Base-by-base conservation (phyloP, 2,797 vertebrate species). In the Neomorphus geoffroyi region DNA sequence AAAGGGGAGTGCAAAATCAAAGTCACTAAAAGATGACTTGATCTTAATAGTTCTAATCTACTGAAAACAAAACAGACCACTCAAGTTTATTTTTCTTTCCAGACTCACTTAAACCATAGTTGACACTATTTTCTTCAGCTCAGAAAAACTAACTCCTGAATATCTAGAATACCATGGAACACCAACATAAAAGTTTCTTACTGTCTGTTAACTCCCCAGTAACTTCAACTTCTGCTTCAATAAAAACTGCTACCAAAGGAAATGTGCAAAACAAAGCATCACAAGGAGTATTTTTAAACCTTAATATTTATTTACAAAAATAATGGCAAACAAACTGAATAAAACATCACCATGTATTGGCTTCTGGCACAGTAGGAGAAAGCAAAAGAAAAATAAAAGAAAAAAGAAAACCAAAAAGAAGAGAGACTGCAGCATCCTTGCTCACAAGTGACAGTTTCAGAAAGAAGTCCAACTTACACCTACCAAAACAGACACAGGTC, bases 181-280 rank as follows among this genome's bases (percentile, higher is more conserved):
- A 54, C 8, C 32, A 60, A 23, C 1, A 24, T 0, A 1, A 0
- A 62, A 41, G 28, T 30, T 86, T 43, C 50, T 61, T 28, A 35
- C n/a, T 1, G 2, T 8, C 61, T 18, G 30, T 48, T 27, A 65
- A 33, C 50, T 39, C n/a, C 14, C 35, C 48, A 28, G 16, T 5
- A 65, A 70, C 45, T 57, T 7, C 0, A 53, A 35, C 35, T 54
- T n/a, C 26, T 13, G 26, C 24, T 84, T 62, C 32, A 51, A 26
- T 66, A 62, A 21, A 77, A 90, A 27, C 73, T 84, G 41, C 35
- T 67, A 30, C 72, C 80, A 71, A 61, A 27, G 6, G 62, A 9
- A 12, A 73, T 4, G 45, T 12, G 24, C 6, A 1, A 64, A 82
- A 13, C 60, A 60, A 35, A 65, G 33, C 65, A 79, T 19, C 67